Conservation (phyloP, 1,140 invertebrate genomes). For the Littorina saxatilis region DNA sequence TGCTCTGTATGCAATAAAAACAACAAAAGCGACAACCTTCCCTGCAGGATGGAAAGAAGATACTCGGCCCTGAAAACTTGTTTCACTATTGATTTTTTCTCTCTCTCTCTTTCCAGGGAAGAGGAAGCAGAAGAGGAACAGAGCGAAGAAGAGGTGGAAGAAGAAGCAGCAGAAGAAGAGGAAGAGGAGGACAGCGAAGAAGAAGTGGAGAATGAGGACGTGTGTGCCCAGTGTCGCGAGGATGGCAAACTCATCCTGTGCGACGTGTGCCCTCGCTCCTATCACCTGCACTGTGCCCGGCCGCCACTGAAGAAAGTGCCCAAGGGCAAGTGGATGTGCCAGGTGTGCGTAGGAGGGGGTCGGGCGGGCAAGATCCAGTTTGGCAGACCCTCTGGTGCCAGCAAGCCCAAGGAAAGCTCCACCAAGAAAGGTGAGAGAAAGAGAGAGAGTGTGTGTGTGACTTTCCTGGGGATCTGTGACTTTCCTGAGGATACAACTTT, state of each 20-base stretch:
- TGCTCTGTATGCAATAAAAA: too few species aligned
- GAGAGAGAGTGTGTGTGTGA: background rate
- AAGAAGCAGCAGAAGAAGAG: slow-evolving; percentile 50
- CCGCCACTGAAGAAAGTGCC: slow-evolving; percentile 94
- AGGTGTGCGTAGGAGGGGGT: slow-evolving; percentile 62
- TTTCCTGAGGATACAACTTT: background rate
- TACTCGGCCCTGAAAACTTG: too few species aligned
- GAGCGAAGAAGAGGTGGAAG: slow-evolving; percentile 61
- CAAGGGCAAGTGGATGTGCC: slow-evolving; percentile 78
- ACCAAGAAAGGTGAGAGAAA: slow-evolving; percentile 32
- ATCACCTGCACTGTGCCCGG: slow-evolving; percentile 94
- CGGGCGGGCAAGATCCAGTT: slow-evolving; percentile 74
- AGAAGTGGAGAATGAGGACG: slow-evolving; percentile 65
- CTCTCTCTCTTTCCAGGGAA: slow-evolving; percentile 42
- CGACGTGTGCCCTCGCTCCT: slow-evolving; percentile 94
- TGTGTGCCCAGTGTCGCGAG: slow-evolving; percentile 70
- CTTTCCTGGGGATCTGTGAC: background rate
- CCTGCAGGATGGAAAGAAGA: too few species aligned
- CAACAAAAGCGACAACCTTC: too few species aligned
- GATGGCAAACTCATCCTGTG: slow-evolving; percentile 86
- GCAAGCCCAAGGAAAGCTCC: background rate
- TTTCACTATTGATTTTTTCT: too few species aligned
- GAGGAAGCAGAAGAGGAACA: slow-evolving; percentile 62
- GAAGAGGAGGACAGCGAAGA: slow-evolving; percentile 60
- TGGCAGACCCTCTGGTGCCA: slow-evolving; percentile 52